A percentile compares a stretch with the other conserved stretches of the same genome.
These are phyloP conservation scores for Myotis planiceps DNA, from an alignment of 2,797 vertebrate genomes.

Conservation along the genomic window DNA sequence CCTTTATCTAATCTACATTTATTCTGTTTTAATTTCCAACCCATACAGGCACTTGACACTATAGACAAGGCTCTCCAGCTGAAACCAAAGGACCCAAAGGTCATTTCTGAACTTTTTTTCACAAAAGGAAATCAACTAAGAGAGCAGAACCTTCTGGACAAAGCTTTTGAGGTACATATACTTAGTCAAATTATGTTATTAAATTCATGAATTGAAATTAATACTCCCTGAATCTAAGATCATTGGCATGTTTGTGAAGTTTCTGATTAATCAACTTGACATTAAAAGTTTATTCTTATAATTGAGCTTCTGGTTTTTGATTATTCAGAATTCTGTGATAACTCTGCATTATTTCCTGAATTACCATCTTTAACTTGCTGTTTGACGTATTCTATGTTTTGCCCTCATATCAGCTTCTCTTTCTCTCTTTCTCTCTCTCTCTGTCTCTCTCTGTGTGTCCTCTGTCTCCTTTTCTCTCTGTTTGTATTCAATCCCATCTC, in stretches of 20 bases:
- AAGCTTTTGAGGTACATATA: conserved; percentile 92
- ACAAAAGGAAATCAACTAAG: conserved; percentile 98
- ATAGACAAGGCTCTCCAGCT: conserved; percentile 93
- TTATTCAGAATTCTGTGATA: background rate
- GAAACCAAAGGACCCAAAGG: conserved; percentile 91
- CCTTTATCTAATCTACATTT: background rate
- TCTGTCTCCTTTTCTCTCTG: background rate
- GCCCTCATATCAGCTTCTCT: background rate
- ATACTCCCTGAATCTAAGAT: background rate
- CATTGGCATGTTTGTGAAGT: background rate
- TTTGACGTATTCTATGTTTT: background rate
- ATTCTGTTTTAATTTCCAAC: background rate
- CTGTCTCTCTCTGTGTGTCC: background rate
- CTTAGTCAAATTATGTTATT: background rate
- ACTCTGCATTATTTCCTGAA: background rate
- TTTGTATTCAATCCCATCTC: background rate
- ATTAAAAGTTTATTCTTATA: background rate
- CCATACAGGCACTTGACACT: conserved; percentile 92
- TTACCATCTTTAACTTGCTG: background rate
- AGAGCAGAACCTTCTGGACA: conserved; percentile 95
- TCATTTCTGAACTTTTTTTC: conserved; percentile 95
- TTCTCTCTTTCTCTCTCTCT: background rate
- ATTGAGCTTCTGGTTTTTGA: background rate
- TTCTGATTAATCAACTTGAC: background rate
- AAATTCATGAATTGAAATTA: background rate